phyloP scores from a whole-genome alignment of 2,797 vertebrate genomes.

The Danio jaintianensis region DNA sequence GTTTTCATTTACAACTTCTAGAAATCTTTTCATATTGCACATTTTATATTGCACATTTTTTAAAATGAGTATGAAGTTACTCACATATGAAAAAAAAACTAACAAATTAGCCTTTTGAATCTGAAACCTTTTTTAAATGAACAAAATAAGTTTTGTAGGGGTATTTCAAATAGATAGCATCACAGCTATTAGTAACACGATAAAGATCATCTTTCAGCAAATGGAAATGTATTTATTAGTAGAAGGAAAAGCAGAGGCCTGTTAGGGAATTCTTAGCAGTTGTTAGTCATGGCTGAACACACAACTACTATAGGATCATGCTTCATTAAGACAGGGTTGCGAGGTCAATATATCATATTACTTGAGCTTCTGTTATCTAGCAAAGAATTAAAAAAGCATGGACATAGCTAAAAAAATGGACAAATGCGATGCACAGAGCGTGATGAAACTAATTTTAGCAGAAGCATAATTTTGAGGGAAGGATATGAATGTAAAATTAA shows the following conservation, averaged over 20 bases:
- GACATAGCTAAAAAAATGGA: neutral
- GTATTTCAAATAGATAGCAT: conserved; percentile 8
- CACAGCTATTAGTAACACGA: neutral
- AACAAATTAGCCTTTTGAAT: neutral
- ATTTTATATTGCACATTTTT: too few relatives aligned
- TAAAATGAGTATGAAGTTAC: neutral
- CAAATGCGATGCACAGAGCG: neutral
- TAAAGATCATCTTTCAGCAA: neutral
- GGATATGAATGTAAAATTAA: neutral
- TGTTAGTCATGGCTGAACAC: conserved; percentile 32
- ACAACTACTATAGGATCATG: conserved; percentile 20
- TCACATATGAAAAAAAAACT: neutral
- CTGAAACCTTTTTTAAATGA: neutral
- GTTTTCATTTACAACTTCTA: too few relatives aligned
- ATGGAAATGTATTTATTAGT: neutral
- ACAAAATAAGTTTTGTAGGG: neutral
- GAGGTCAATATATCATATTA: conserved; percentile 24
- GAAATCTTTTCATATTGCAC: neutral
- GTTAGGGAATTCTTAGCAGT: conserved; percentile 10
- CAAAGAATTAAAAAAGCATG: conserved; percentile 7
- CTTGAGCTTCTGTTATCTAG: conserved; percentile 9
- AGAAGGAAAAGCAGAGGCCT: neutral
- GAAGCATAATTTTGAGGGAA: neutral
- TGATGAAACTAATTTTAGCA: neutral
- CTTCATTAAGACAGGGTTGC: conserved; percentile 20